A percentile compares a stretch with the other conserved stretches of the same genome.
Evolutionary conservation across 2,797 vertebrate species (phyloP).

Genomic region (Lepus townsendii): DNA sequence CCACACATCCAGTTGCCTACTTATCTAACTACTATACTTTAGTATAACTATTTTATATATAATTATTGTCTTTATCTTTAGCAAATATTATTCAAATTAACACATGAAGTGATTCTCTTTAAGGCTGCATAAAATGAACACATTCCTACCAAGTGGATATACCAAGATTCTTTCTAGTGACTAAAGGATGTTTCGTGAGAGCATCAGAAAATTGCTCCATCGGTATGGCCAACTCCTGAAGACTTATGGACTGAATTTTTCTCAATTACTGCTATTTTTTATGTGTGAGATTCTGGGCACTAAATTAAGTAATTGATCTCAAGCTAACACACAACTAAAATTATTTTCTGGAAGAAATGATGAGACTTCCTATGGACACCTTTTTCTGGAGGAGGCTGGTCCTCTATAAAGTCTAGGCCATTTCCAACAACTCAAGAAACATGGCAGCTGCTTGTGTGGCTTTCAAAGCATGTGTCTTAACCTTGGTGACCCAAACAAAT

Average conservation of each 20-base stretch:
- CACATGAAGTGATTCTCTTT: slow-evolving; percentile 11
- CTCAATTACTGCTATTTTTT: background rate
- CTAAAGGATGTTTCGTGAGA: background rate
- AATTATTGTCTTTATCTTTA: background rate
- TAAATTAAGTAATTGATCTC: slow-evolving; percentile 27
- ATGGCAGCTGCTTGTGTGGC: background rate
- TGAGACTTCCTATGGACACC: background rate
- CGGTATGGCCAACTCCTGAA: background rate
- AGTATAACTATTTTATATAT: background rate
- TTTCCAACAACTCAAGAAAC: slow-evolving; percentile 2
- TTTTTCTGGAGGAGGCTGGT: background rate
- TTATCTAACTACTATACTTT: background rate
- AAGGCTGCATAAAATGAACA: background rate
- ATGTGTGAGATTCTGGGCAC: background rate
- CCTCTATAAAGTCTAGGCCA: background rate
- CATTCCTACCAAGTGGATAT: background rate
- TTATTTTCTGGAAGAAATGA: background rate
- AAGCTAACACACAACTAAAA: background rate
- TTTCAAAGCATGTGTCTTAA: slow-evolving; percentile 41
- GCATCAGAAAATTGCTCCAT: background rate
- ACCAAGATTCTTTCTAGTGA: background rate
- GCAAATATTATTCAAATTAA: background rate
- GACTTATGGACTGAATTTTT: slow-evolving; percentile 16
- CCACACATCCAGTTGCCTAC: background rate
- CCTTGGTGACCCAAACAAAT: slow-evolving; percentile 23